Conservation (phyloP, 2,113 vertebrate genomes). For the Balaenoptera acutorostrata region DNA sequence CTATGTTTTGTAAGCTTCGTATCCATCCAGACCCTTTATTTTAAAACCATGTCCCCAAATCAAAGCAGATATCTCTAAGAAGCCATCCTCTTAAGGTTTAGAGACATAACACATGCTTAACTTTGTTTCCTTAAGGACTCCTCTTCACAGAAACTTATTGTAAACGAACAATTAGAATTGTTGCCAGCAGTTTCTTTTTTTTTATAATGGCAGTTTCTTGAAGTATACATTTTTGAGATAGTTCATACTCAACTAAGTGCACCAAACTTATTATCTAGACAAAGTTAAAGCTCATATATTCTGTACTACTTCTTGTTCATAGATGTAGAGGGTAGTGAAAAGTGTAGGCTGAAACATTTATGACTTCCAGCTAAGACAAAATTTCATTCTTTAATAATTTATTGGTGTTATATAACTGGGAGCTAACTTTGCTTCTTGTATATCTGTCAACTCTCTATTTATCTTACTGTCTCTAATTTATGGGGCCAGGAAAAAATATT, state of each 20-base stretch:
- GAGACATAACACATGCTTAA: not conserved
- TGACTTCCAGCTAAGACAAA: constrained; percentile 8
- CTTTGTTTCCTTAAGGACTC: not conserved
- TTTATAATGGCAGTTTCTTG: not conserved
- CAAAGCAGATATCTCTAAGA: constrained; percentile 27
- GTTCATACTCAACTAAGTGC: not conserved
- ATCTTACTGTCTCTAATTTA: constrained; percentile 33
- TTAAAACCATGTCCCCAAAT: constrained; percentile 20
- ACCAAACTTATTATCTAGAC: not conserved
- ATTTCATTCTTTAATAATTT: constrained; percentile 21
- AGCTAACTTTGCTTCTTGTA: not conserved
- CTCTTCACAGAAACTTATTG: not conserved
- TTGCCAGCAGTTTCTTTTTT: not conserved
- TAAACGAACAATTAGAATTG: not conserved
- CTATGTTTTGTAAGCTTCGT: not conserved
- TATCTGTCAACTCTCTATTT: constrained; percentile 20
- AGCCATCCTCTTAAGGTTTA: constrained; percentile 3
- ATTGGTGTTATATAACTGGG: not conserved
- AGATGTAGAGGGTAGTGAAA: not conserved
- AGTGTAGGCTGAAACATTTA: not conserved
- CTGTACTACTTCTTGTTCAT: not conserved
- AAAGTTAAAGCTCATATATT: not conserved
- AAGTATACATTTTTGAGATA: not conserved
- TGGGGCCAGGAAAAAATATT: not conserved
- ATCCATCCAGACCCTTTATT: not conserved